Percentiles rank a stretch among this genome's conserved stretches.
These are phyloP conservation scores for Hycleus phaleratus DNA, from an alignment of 1,140 invertebrate species.

Conservation along the genomic window DNA sequence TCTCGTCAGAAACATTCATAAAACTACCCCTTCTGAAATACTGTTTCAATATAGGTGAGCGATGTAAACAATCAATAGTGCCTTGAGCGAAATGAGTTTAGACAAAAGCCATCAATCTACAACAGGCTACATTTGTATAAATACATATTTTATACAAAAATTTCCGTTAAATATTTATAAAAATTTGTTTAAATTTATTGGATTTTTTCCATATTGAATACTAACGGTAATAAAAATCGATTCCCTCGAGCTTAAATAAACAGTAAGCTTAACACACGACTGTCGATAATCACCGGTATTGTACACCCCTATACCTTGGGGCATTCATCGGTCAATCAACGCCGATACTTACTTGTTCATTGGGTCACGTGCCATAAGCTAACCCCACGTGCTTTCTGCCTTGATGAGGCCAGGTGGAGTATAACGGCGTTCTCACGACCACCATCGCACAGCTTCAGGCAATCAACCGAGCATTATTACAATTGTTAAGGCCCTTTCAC, in stretches of 20 bases:
- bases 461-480: slow-evolving; percentile 23
- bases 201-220: neutral
- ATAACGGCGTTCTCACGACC: slow-evolving; percentile 23
- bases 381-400: slow-evolving; percentile 24
- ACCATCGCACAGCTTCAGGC: slow-evolving; percentile 14
- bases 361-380: slow-evolving; percentile 27
- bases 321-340: slow-evolving; percentile 34
- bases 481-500: neutral
- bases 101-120: slow-evolving; percentile 12
- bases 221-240: neutral
- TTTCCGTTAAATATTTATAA: neutral
- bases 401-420: slow-evolving; percentile 28
- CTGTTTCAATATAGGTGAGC: slow-evolving; percentile 26
- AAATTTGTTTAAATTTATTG: neutral
- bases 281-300: slow-evolving; percentile 31
- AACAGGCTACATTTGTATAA: neutral
- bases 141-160: neutral
- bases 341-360: slow-evolving; percentile 33
- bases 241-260: slow-evolving; percentile 18
- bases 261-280: slow-evolving; percentile 21
- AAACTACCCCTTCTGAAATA: slow-evolving; percentile 20
- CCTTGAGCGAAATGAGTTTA: slow-evolving; percentile 15
- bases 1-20: slow-evolving; percentile 22
- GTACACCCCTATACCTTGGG: slow-evolving; percentile 25
- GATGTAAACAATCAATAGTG: slow-evolving; percentile 20